These are phyloP conservation scores for Netelia melanura DNA, from an alignment of 2,888 invertebrate species.

Conservation along the genomic window DNA sequence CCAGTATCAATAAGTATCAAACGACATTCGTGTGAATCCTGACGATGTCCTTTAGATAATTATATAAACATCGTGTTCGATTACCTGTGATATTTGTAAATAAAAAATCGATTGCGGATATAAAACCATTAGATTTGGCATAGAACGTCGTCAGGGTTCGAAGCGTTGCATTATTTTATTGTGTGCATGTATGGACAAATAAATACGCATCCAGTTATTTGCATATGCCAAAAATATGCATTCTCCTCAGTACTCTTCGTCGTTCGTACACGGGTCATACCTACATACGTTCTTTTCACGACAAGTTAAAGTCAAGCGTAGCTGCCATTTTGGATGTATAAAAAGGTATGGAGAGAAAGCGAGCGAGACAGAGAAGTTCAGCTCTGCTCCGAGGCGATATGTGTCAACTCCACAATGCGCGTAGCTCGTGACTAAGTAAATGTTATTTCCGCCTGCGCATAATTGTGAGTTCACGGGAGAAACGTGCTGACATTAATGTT, in stretches of 20 bases:
- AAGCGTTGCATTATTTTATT: too few relatives aligned
- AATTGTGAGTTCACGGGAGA: conserved; percentile 80
- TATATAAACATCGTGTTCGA: too few relatives aligned
- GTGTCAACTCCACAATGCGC: conserved; percentile 83
- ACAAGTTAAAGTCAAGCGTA: conserved; percentile 79
- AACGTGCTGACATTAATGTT: conserved; percentile 78
- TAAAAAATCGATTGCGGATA: too few relatives aligned
- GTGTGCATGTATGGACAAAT: not conserved
- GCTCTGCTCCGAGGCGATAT: conserved; percentile 80
- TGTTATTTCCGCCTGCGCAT: conserved; percentile 82
- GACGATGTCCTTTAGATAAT: too few relatives aligned
- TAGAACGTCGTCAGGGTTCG: too few relatives aligned
- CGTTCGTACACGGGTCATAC: conserved; percentile 64
- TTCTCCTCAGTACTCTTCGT: conserved; percentile 1
- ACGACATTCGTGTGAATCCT: too few relatives aligned
- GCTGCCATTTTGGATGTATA: conserved; percentile 72
- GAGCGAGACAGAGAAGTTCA: conserved; percentile 75
- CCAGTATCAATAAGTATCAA: too few relatives aligned
- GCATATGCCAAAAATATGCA: not conserved
- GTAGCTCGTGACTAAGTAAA: conserved; percentile 78
- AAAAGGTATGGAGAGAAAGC: conserved; percentile 71
- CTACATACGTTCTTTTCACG: conserved; percentile 70
- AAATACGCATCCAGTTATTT: not conserved
- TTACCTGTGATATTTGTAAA: too few relatives aligned
- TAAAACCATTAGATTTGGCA: too few relatives aligned